Conservation (phyloP, 2,888 invertebrate species). For the Orthosia gothica region DNA sequence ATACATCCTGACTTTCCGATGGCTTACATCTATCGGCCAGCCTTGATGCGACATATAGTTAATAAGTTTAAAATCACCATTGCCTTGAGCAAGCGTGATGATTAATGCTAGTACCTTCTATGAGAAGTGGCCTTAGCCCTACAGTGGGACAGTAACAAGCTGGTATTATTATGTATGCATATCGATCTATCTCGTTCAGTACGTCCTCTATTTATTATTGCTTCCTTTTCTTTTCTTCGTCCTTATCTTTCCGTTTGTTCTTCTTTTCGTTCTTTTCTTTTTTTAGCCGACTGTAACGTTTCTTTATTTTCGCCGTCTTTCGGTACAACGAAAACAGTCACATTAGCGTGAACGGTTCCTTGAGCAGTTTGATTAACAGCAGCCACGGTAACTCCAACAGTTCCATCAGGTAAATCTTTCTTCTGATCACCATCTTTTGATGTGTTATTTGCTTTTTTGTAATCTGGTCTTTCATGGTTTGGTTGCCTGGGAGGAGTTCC, state of each 20-base stretch:
- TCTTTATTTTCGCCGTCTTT: not conserved
- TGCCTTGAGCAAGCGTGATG: no score
- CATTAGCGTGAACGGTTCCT: not conserved
- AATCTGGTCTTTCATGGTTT: not conserved
- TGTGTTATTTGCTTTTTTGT: not conserved
- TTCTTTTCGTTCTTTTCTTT: not conserved
- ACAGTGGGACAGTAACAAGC: no score
- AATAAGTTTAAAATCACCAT: no score
- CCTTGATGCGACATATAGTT: no score
- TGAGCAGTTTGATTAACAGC: not conserved
- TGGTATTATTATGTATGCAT: no score
- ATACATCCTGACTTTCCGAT: no score
- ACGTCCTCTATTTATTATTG: not conserved
- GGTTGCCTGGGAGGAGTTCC: not conserved
- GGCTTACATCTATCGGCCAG: no score
- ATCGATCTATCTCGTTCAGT: not conserved
- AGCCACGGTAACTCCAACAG: not conserved
- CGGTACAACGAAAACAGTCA: not conserved
- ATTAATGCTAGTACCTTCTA: no score
- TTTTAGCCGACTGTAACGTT: not conserved
- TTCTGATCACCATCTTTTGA: not conserved
- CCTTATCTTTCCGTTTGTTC: no score
- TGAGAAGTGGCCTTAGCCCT: no score
- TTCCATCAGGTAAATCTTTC: not conserved
- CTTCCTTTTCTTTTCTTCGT: no score